phyloP scores from a whole-genome alignment of 2,797 vertebrate genomes.

The Leptoclinus maculatus region DNA sequence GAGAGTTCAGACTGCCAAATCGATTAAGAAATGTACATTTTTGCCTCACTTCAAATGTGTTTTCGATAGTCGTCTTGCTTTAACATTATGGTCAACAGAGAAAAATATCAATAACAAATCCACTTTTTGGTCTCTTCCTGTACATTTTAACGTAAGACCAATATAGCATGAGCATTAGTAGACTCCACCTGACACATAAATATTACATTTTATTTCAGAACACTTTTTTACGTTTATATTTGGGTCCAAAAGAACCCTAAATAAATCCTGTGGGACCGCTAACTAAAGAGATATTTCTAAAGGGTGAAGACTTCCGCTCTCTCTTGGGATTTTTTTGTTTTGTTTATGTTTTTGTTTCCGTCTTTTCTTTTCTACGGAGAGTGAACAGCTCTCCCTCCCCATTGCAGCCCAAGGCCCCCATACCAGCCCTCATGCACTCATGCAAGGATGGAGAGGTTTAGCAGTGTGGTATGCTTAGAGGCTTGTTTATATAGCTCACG shows the following conservation, averaged over 20 bases:
- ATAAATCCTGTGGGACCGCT: slow-evolving; percentile 22
- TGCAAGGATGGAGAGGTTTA: slow-evolving; percentile 50
- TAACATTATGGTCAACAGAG: background rate
- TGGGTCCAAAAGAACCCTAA: slow-evolving; percentile 25
- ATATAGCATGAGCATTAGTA: background rate
- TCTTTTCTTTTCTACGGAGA: slow-evolving; percentile 29
- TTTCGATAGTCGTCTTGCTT: background rate
- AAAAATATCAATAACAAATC: background rate
- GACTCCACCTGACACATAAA: background rate
- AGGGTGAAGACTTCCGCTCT: slow-evolving; percentile 11
- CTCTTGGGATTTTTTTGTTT: slow-evolving; percentile 14
- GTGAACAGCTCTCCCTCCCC: slow-evolving; percentile 26
- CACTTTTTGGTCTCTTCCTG: background rate
- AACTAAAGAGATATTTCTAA: slow-evolving; percentile 17
- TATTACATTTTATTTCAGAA: slow-evolving; percentile 21
- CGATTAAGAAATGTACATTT: background rate
- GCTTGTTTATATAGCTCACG: slow-evolving; percentile 63
- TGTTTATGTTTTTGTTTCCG: slow-evolving; percentile 42
- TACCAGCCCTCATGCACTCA: slow-evolving; percentile 31
- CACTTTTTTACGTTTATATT: slow-evolving; percentile 27
- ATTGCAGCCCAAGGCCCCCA: slow-evolving; percentile 18
- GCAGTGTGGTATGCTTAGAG: slow-evolving; percentile 43
- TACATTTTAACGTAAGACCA: background rate
- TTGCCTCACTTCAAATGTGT: background rate
- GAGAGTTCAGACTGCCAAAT: background rate